Evolutionary conservation across 2,888 invertebrate species (phyloP), one percentile per base, ranked within the genome.

Genomic region (Celastrina argiolus): DNA sequence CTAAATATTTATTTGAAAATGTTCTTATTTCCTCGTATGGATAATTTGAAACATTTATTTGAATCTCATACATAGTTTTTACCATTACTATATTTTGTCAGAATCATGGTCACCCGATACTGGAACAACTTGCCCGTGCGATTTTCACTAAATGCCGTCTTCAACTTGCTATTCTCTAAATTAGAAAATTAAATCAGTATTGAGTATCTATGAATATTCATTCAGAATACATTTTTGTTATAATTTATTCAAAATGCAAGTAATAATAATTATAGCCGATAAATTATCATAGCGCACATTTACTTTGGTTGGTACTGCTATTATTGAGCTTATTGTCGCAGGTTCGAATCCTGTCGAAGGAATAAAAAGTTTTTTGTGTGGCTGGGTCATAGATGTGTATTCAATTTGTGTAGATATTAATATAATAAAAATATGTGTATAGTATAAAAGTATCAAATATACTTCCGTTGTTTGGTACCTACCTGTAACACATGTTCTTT

Each of bases 151-250:
- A 88, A 87, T 59, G 41, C 42, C 85, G 86, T 87, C 83, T 84
- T 83, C 81, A 76, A 83, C 82, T 84, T 86, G 77, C 79, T 65
- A 81, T 83, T 84, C 78, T 71, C 81, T 83, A 82, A 84, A 86
- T 87, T 85, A 83, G 80, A 82, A 84, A 88, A 86, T 85, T 83
- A 85, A 87, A 87, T 78, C 85, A 84, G 80, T 84, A 88, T 88
- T 82, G 88, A 83, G 82, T 82, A 81, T 82, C 79, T 80, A 81
- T 90, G 90, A 90, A 89, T 90, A 90, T 89, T 89, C 89, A 90
- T 81, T 81, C 75, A 73, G 87, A 87, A 88, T 89, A 87, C 88
- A 87, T 89, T 88, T 85, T 63, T 65, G 28, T 41, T 65, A 58
- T 31, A 56, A 58, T 41, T 58, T 65, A 58, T 28, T 41, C 41